These are phyloP conservation scores for Numida meleagris DNA, from an alignment of 2,113 vertebrate genomes.

Conservation along the genomic window DNA sequence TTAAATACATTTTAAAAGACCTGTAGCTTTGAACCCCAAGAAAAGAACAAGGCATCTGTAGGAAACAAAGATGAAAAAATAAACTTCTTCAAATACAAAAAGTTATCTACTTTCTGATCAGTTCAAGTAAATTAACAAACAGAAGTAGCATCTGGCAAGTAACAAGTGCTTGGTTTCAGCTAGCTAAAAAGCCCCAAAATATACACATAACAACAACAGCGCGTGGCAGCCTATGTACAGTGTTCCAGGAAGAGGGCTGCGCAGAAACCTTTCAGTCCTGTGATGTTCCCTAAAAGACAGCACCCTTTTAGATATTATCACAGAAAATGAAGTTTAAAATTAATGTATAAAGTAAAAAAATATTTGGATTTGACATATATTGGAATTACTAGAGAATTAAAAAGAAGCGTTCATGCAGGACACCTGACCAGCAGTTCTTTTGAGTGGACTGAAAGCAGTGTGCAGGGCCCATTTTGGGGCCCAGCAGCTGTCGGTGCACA, in stretches of 20 bases:
- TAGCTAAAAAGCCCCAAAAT: slow-evolving; percentile 80
- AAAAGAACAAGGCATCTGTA: slow-evolving; percentile 60
- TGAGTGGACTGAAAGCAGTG: background rate
- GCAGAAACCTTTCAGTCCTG: background rate
- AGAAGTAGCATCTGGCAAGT: slow-evolving; percentile 37
- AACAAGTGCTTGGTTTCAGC: slow-evolving; percentile 47
- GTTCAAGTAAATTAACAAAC: slow-evolving; percentile 77
- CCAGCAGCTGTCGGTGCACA: background rate
- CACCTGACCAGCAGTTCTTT: slow-evolving; percentile 67
- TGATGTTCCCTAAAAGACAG: slow-evolving; percentile 56
- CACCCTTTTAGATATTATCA: slow-evolving; percentile 60
- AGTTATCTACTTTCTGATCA: slow-evolving; percentile 59
- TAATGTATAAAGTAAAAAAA: slow-evolving; percentile 62
- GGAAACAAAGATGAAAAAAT: slow-evolving; percentile 73
- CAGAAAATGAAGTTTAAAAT: slow-evolving; percentile 54
- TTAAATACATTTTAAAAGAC: slow-evolving; percentile 51
- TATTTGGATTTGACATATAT: slow-evolving; percentile 13
- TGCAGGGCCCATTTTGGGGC: background rate
- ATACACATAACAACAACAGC: slow-evolving; percentile 83
- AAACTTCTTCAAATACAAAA: slow-evolving; percentile 73
- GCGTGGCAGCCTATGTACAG: slow-evolving; percentile 47
- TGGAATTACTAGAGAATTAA: slow-evolving; percentile 68
- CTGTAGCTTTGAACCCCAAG: slow-evolving; percentile 42
- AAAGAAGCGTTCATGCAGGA: slow-evolving; percentile 22
- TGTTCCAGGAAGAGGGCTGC: slow-evolving; percentile 43